Evolutionary conservation across 1,140 invertebrate genomes (phyloP).

Genomic region (Mycetomoellerius zeteki): DNA sequence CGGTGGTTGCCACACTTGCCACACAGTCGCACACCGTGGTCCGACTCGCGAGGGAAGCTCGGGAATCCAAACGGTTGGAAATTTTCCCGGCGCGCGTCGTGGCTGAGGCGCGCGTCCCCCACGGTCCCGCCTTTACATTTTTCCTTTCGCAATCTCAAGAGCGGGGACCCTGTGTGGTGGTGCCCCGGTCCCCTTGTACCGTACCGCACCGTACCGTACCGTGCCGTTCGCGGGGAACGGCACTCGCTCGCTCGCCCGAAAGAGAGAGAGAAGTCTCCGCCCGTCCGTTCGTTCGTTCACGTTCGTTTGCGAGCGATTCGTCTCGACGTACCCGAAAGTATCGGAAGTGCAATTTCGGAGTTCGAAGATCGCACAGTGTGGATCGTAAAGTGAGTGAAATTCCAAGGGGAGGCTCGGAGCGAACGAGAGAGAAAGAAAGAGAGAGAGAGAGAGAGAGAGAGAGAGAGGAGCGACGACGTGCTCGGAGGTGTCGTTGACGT

Average conservation of each 20-base stretch:
- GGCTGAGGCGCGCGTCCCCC: neutral
- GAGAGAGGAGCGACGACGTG: slow-evolving; percentile 60
- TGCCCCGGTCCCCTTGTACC: neutral
- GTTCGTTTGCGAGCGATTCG: slow-evolving; percentile 14
- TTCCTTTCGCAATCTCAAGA: slow-evolving; percentile 45
- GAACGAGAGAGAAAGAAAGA: neutral
- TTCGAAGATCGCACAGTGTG: neutral
- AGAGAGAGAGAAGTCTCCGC: slow-evolving; percentile 50
- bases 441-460: slow-evolving; percentile 14
- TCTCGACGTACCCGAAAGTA: neutral
- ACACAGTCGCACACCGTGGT: slow-evolving; percentile 53
- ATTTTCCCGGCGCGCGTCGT: slow-evolving; percentile 45
- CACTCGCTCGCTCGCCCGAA: slow-evolving; percentile 31
- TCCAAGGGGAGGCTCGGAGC: neutral
- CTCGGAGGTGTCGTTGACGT: slow-evolving; percentile 80
- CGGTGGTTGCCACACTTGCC: slow-evolving; percentile 42
- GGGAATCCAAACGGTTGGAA: neutral
- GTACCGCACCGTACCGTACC: slow-evolving; percentile 26
- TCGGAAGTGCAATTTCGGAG: slow-evolving; percentile 28
- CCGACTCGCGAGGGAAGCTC: slow-evolving; percentile 46
- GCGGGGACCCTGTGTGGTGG: neutral
- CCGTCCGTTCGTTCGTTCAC: slow-evolving; percentile 10
- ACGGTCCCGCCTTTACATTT: neutral
- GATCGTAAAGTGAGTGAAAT: slow-evolving; percentile 22
- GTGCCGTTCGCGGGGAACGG: slow-evolving; percentile 39